A percentile compares a stretch with the other conserved stretches of the same genome.
Conservation (phyloP, 2,797 vertebrate species). For the Semaprochilodus insignis region DNA sequence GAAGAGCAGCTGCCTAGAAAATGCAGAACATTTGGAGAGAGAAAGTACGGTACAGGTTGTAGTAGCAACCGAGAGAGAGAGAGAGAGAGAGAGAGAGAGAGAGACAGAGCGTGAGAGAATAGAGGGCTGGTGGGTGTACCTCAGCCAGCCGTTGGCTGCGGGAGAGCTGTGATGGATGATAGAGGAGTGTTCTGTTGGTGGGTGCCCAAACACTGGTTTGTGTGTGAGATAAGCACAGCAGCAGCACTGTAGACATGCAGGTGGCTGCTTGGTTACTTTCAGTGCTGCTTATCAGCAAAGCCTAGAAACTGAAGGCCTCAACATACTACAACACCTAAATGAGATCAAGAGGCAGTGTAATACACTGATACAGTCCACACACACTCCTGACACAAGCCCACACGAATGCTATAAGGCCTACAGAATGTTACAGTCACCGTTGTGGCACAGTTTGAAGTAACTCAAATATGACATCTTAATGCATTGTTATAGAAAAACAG, state of each 20-base stretch:
- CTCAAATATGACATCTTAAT: no score
- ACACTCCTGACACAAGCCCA: background rate
- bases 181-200: background rate
- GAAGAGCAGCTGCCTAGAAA: background rate
- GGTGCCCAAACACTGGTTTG: constrained; percentile 4
- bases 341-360: background rate
- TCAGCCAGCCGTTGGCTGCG: background rate
- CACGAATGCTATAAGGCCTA: background rate
- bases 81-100: background rate
- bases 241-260: constrained; percentile 31
- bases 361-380: background rate
- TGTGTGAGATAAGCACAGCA: constrained; percentile 24
- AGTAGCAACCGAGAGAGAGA: background rate
- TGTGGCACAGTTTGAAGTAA: no score
- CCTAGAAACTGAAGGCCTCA: background rate
- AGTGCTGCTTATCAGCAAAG: constrained; percentile 33
- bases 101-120: background rate
- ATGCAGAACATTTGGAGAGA: background rate
- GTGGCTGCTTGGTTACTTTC: constrained; percentile 30
- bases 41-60: background rate
- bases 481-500: no score
- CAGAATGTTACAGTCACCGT: no score
- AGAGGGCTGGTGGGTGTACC: background rate
- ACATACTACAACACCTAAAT: background rate
- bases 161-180: background rate